Percentiles rank a stretch among this genome's conserved stretches.
Evolutionary conservation across 2,113 vertebrate genomes (phyloP).

Genomic region (Boulengeromyrus knoepffleri): DNA sequence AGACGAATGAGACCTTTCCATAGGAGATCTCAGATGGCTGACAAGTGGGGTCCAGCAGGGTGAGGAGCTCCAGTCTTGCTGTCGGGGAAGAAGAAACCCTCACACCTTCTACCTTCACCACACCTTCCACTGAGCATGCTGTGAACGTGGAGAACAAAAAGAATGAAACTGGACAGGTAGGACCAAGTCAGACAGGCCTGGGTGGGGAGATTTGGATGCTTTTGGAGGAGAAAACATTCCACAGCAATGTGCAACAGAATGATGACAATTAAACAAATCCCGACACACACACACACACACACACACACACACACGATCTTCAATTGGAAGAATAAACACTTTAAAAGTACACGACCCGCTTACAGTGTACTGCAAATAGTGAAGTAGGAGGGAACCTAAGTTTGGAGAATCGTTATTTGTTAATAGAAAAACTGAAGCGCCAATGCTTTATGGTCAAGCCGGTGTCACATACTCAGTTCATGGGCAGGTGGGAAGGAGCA

Average conservation of each 20-base stretch:
- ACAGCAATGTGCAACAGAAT: neutral
- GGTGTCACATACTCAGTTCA: slow-evolving; percentile 8
- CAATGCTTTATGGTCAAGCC: neutral
- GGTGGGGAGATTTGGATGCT: neutral
- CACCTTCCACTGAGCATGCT: slow-evolving; percentile 17
- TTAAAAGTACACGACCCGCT: neutral
- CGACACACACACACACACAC: neutral
- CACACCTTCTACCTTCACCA: neutral
- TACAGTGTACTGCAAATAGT: neutral
- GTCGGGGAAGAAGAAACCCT: neutral
- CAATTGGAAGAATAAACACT: neutral
- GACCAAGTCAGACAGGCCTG: neutral
- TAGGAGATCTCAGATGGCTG: neutral
- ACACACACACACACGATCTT: neutral
- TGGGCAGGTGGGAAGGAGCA: slow-evolving; percentile 15
- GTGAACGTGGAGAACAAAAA: neutral
- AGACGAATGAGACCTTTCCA: neutral
- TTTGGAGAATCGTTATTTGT: neutral
- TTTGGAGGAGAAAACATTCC: neutral
- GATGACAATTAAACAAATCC: neutral
- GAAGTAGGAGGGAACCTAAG: neutral
- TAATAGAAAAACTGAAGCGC: neutral
- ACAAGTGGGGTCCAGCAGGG: slow-evolving; percentile 12
- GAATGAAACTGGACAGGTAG: neutral
- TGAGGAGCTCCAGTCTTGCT: neutral